These are phyloP conservation scores for Cygnus buccinator DNA, from an alignment of 2,113 vertebrate species.

Conservation along the genomic window DNA sequence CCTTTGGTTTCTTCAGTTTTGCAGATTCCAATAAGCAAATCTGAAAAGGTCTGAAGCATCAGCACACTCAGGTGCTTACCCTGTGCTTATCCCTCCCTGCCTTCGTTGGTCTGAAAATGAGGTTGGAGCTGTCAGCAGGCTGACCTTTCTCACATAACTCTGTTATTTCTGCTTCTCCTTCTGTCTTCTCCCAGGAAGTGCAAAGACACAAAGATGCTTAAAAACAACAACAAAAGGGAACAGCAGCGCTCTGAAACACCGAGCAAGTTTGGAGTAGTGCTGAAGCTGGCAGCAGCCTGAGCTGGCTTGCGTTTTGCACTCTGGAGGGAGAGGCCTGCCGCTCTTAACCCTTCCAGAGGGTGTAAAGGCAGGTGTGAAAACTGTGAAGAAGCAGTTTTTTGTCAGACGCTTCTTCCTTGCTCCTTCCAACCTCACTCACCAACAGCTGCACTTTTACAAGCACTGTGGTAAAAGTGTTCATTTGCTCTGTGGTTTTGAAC, in stretches of 20 bases:
- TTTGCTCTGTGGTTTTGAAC: background rate
- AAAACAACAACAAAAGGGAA: background rate
- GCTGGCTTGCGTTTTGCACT: background rate
- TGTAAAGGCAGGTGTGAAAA: background rate
- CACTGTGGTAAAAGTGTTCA: background rate
- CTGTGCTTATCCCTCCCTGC: background rate
- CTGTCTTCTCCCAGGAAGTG: background rate
- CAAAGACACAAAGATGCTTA: background rate
- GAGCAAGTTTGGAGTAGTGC: background rate
- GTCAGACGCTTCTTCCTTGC: accelerated
- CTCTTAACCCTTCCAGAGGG: background rate
- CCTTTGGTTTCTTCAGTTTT: background rate
- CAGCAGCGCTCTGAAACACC: background rate
- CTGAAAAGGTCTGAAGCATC: background rate
- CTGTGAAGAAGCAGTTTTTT: background rate
- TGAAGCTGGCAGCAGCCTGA: background rate
- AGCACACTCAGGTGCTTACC: background rate
- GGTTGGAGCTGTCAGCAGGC: background rate
- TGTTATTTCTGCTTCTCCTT: background rate
- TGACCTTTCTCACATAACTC: background rate
- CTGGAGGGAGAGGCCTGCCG: background rate
- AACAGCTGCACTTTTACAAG: background rate
- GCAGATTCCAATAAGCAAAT: background rate
- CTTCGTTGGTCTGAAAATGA: background rate
- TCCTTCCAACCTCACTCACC: background rate